phyloP scores from a whole-genome alignment of 2,888 invertebrate species.

The Drosophila nigritarsus region DNA sequence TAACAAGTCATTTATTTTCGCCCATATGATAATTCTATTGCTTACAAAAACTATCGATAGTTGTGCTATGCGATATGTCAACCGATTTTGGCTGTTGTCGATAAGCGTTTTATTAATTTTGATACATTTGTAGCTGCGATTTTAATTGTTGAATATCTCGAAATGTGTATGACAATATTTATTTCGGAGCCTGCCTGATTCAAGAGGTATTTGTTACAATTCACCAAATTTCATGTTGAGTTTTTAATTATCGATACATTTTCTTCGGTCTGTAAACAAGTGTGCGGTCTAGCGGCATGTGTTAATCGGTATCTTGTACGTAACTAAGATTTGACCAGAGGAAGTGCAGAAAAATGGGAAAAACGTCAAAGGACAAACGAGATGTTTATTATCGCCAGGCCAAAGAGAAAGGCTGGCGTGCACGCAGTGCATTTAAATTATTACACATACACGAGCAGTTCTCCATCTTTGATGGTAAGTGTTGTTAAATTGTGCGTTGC shows the following conservation, averaged over 20 bases:
- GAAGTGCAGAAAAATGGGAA: constrained; percentile 90
- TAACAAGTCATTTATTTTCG: constrained; percentile 44
- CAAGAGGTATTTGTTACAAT: not conserved
- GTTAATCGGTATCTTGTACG: not conserved
- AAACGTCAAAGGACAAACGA: constrained; percentile 98
- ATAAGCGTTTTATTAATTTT: not conserved
- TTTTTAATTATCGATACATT: not conserved
- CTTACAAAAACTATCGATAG: constrained; percentile 34
- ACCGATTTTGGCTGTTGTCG: not conserved
- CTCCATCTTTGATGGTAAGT: constrained; percentile 91
- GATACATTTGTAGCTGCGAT: too few relatives aligned
- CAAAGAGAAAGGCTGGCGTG: constrained; percentile 99
- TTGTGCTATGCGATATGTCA: not conserved
- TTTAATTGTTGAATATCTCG: not conserved
- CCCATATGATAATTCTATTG: constrained; percentile 45
- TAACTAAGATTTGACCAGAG: not conserved
- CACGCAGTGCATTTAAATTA: constrained; percentile 98
- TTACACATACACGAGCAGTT: constrained; percentile 98
- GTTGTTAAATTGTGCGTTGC: not conserved
- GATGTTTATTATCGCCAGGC: constrained; percentile 99
- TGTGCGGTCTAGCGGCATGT: not conserved
- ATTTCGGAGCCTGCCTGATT: not conserved
- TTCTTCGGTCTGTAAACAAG: not conserved
- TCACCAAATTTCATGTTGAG: not conserved
- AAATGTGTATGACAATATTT: not conserved